A percentile compares a stretch with the other conserved stretches of the same genome.
phyloP scores from a whole-genome alignment of 2,888 invertebrate genomes.

The Oeneis ivallda region DNA sequence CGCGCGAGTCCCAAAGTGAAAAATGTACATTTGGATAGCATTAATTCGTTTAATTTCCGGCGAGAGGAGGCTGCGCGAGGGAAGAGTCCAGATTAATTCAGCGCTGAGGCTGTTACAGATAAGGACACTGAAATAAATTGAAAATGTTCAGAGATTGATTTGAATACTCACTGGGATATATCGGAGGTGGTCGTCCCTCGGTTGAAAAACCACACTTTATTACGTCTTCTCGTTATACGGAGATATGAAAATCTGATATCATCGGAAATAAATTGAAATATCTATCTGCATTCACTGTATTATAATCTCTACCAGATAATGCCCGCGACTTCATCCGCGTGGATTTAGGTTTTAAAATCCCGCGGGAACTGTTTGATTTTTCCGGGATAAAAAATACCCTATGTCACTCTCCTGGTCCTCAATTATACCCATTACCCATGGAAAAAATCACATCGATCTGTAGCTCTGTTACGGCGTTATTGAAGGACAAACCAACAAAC shows the following conservation, averaged over 20 bases:
- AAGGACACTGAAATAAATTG: conserved; percentile 82
- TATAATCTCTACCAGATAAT: too few species aligned
- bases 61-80: conserved; percentile 60
- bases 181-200: conserved; percentile 53
- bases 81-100: conserved; percentile 79
- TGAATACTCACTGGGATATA: conserved; percentile 78
- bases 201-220: conserved; percentile 36
- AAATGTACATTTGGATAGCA: conserved; percentile 82
- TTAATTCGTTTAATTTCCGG: conserved; percentile 83
- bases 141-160: conserved; percentile 82
- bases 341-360: too few species aligned
- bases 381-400: too few species aligned
- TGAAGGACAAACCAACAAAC: too few species aligned
- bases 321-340: too few species aligned
- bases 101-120: conserved; percentile 78
- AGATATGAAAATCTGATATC: background rate
- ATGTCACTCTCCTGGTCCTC: too few species aligned
- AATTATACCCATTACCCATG: too few species aligned
- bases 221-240: background rate
- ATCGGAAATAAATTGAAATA: background rate
- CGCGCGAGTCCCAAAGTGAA: conserved; percentile 78
- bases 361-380: too few species aligned
- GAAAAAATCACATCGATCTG: too few species aligned
- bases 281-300: background rate
- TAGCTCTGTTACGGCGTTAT: too few species aligned